Evolutionary conservation across 2,888 invertebrate species (phyloP), one percentile per base, ranked within the genome.

Genomic region (Mesorhabditis spiculigera): DNA sequence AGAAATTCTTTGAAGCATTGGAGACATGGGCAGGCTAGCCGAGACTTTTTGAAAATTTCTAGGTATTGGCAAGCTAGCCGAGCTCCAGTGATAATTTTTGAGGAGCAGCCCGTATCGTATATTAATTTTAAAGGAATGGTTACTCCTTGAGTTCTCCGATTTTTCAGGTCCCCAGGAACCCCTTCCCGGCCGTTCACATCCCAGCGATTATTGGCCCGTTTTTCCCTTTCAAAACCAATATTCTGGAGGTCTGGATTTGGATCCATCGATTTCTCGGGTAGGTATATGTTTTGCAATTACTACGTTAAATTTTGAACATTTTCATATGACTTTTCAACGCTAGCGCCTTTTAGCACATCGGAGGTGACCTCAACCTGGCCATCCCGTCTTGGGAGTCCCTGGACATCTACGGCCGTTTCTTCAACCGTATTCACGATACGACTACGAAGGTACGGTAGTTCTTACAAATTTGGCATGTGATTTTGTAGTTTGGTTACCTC

Each of bases 301-400:
- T 50, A 13, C 8, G 28, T 28, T 28, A 50, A 13, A 50, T 13
- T 50, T n/a, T 50, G 58, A 50, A 50, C 6, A 50, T 50, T n/a
- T 1, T 13, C 2, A 50, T 13, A 50, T 50, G 10, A 13, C 4
- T n/a, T n/a, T 1, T 3, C 3, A 8, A n/a, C 58, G 16, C 68
- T 42, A 62, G 43, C 61, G 2, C 13, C 6, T 67, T 79, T 68
- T 67, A 81, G 80, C 80, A 80, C 70, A 78, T 81, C 63, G 81
- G 81, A 74, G 81, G 81, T 6, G 81, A 81, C 67, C 69, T 81
- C 69, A 81, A 81, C 69, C 68, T 81, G 13, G 78, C 81, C 8
- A 77, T 81, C 5, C 81, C 81, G 4, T 78, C 79, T 0, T 81
- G 80, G 79, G 81, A 81, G 6, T 80, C 81, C 72, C 43, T 81